A percentile compares a stretch with the other conserved stretches of the same genome.
These are phyloP conservation scores for Mormyrus proboscirostris DNA, from an alignment of 2,797 vertebrate species.

Conservation along the genomic window DNA sequence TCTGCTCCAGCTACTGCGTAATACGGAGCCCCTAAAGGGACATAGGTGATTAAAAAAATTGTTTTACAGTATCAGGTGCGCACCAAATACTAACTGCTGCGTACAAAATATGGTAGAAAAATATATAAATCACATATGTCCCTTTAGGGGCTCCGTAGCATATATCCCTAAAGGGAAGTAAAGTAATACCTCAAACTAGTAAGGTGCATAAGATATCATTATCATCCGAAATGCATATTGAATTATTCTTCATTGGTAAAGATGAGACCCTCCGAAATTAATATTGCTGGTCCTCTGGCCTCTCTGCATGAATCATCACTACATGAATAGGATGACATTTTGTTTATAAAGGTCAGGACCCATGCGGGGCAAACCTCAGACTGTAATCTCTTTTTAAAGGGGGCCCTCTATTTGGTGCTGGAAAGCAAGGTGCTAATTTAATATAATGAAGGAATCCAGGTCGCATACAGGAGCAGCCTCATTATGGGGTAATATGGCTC, in stretches of 20 bases:
- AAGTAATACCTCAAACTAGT: background rate
- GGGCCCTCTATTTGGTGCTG: background rate
- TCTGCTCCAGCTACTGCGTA: background rate
- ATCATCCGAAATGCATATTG: background rate
- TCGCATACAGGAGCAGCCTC: background rate
- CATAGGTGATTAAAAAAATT: too few species aligned
- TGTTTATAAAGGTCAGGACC: slow-evolving; percentile 18
- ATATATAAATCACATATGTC: too few species aligned
- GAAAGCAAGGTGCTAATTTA: slow-evolving; percentile 8
- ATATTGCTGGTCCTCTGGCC: background rate
- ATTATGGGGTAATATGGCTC: background rate
- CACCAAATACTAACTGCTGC: too few species aligned
- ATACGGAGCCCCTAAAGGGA: too few species aligned
- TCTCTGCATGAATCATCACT: background rate
- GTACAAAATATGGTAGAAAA: too few species aligned
- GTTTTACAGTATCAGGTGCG: too few species aligned
- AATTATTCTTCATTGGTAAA: background rate
- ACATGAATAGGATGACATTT: slow-evolving; percentile 21
- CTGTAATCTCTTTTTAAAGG: background rate
- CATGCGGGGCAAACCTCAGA: background rate
- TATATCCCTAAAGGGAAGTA: background rate
- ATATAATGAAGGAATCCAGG: slow-evolving; percentile 3
- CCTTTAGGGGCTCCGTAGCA: background rate
- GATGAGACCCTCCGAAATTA: background rate
- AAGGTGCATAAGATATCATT: background rate